A percentile compares a stretch with the other conserved stretches of the same genome.
phyloP scores from a whole-genome alignment of 2,888 invertebrate species.

The Theretra japonica region DNA sequence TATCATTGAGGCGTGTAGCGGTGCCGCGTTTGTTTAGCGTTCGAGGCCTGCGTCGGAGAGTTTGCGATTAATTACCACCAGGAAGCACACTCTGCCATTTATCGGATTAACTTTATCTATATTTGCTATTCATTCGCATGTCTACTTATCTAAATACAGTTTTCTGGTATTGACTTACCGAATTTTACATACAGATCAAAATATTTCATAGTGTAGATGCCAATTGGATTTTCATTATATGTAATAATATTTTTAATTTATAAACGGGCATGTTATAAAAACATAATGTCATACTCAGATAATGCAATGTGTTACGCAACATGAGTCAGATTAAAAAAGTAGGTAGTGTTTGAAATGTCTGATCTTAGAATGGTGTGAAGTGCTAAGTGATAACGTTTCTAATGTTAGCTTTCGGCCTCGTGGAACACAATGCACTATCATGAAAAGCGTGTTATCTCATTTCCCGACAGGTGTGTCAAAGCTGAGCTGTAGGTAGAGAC shows the following conservation, averaged over 20 bases:
- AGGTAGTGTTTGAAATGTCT: not conserved
- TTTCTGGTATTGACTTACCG: not conserved
- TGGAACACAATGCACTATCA: not conserved
- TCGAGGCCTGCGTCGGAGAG: conserved; percentile 13
- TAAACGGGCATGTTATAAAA: not conserved
- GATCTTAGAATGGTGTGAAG: not conserved
- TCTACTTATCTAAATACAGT: not conserved
- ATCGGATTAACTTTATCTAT: conserved; percentile 14
- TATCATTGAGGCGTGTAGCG: conserved; percentile 38
- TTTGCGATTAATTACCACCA: conserved; percentile 22
- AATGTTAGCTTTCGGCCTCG: not conserved
- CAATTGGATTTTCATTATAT: not conserved
- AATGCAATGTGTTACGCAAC: not conserved
- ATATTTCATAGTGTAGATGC: not conserved
- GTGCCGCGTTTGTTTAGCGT: not conserved
- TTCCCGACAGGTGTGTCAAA: too few species aligned
- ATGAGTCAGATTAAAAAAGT: too few species aligned
- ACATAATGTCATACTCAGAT: not conserved
- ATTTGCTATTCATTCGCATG: conserved; percentile 11
- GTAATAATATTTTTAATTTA: not conserved
- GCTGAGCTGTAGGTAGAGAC: not conserved
- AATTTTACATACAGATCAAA: not conserved
- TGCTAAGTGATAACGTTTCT: too few species aligned
- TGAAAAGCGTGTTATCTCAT: not conserved
- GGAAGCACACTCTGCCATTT: conserved; percentile 22